Base-by-base conservation (phyloP, 2,113 vertebrate species). In the Reinhardtius hippoglossoides region DNA sequence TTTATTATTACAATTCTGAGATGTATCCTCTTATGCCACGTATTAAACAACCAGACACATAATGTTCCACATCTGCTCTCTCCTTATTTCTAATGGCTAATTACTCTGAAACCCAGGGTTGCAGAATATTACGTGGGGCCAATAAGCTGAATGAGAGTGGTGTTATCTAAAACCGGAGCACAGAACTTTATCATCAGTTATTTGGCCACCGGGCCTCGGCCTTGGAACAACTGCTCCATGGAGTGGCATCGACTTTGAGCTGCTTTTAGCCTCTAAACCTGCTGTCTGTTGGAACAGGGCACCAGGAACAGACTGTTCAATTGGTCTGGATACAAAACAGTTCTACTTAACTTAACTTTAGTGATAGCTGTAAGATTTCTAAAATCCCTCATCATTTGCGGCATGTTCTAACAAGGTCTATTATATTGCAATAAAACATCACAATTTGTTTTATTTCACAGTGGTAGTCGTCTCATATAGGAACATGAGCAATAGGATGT, bases 41-140 rank as follows among this genome's bases (percentile, higher is more conserved):
- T 62, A 71, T 68, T 72, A 76, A 58, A 55, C 62, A 62, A 55
- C 13, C 60, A 68, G 60, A 77, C 20, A 24, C 5, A 50, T 14
- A 54, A 16, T 68, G 66, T 50, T 67, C 46, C 9, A 40, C 14
- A 40, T 59, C 55, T 54, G 9, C 40, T 40, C 16, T 76, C 26
- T 80, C 35, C 69, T 70, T 48, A 57, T 79, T 72, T 62, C 54
- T 46, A 44, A 27, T 24, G 40, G 54, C 48, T 85, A 87, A 86
- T 88, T 82, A 82, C 75, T 82, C 76, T 71, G 67, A 86, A 80
- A 67, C 48, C 40, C 76, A 67, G 57, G 52, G 67, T 54, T 62
- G 78, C 63, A 67, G 26, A 67, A 67, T 80, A 75, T 78, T 74
- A 78, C 7, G 3, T 44, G n/a, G 59, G 62, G 52, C 82, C 74